Evolutionary conservation across 2,113 vertebrate species (phyloP).

Genomic region (Xenotilapia flavipinnis): DNA sequence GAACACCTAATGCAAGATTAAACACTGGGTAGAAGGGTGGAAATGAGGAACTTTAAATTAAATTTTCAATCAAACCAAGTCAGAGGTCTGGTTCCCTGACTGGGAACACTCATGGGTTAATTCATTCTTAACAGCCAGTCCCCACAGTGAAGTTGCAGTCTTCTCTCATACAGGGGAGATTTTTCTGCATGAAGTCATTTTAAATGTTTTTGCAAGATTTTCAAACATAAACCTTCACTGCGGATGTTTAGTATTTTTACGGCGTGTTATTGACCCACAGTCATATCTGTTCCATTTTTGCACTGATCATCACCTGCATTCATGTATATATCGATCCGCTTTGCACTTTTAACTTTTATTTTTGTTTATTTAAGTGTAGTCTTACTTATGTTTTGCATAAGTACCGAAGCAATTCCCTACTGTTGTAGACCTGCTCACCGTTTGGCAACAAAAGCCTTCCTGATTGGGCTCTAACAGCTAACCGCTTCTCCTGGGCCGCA

Average conservation of each 20-base stretch:
- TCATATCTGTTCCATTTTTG: background rate
- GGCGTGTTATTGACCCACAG: background rate
- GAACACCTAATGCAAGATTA: no score
- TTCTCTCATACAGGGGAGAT: background rate
- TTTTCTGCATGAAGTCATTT: background rate
- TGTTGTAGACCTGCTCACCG: background rate
- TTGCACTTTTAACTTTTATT: background rate
- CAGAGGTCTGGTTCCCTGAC: no score
- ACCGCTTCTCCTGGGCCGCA: background rate
- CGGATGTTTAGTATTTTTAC: background rate
- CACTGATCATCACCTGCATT: background rate
- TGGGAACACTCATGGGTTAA: background rate
- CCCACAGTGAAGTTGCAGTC: accelerated
- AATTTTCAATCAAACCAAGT: no score
- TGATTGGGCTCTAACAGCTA: background rate
- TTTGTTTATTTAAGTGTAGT: background rate
- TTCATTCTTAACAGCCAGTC: background rate
- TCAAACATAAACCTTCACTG: accelerated
- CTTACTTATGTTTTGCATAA: background rate
- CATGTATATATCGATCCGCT: background rate
- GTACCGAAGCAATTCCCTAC: accelerated
- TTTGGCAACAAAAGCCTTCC: background rate
- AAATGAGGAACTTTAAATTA: no score
- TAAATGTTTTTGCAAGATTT: background rate
- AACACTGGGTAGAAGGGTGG: no score